A percentile compares a stretch with the other conserved stretches of the same genome.
Conservation (phyloP, 53 echinoderm and acorn worm species). For the Luidia sarsii region DNA sequence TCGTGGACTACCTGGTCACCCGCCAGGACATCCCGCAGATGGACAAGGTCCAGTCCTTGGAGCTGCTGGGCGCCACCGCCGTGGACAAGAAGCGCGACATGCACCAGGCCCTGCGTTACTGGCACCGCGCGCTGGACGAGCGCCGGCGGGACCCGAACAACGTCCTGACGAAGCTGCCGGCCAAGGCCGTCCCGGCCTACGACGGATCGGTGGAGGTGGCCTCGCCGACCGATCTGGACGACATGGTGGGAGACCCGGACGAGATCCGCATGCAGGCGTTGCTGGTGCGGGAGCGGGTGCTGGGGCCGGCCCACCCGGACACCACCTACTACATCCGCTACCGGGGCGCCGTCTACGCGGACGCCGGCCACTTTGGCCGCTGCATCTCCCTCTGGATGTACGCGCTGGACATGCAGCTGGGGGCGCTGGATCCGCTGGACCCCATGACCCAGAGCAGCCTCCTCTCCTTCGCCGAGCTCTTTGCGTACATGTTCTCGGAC, state of each 20-base stretch:
- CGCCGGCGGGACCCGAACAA: slow-evolving; percentile 69
- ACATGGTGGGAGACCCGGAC: slow-evolving; percentile 92
- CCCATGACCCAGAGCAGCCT: slow-evolving; percentile 99
- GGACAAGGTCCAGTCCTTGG: slow-evolving; percentile 87
- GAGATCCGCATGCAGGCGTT: slow-evolving; percentile 99
- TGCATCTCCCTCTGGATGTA: slow-evolving; percentile 99
- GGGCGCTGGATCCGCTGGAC: slow-evolving; percentile 91
- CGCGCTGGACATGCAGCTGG: slow-evolving; percentile 96
- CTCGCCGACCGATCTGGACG: slow-evolving; percentile 75
- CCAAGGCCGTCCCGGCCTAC: slow-evolving; percentile 71
- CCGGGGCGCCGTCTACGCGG: slow-evolving; percentile 96
- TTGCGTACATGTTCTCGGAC: slow-evolving; percentile 97
- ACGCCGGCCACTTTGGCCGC: slow-evolving; percentile 93
- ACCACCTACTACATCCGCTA: slow-evolving; percentile 98
- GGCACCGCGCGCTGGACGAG: slow-evolving; percentile 94
- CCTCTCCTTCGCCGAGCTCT: slow-evolving; percentile 95
- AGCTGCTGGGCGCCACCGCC: slow-evolving; percentile 89
- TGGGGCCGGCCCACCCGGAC: slow-evolving; percentile 97
- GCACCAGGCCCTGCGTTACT: slow-evolving; percentile 89
- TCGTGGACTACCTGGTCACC: slow-evolving; percentile 89
- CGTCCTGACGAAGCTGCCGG: slow-evolving; percentile 73
- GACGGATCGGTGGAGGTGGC: slow-evolving; percentile 82
- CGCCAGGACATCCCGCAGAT: slow-evolving; percentile 49
- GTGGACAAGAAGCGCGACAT: slow-evolving; percentile 97
- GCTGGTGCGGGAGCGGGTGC: slow-evolving; percentile 90